Percentiles rank a stretch among this genome's conserved stretches.
Evolutionary conservation across 2,113 vertebrate genomes (phyloP).

Genomic region (Pimephales promelas): DNA sequence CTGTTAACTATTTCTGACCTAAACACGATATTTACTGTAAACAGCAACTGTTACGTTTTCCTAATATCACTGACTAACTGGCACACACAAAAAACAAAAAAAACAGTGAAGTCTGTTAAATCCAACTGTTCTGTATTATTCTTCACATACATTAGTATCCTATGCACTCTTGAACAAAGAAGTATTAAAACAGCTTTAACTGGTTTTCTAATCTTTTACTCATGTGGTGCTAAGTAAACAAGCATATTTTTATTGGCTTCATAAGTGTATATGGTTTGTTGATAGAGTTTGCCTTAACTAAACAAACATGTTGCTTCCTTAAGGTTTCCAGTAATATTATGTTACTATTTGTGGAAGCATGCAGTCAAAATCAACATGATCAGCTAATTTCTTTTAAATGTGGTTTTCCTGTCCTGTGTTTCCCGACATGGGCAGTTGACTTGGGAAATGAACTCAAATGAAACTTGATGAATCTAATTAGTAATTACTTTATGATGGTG

Average conservation of each 20-base stretch:
- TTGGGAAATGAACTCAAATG: not conserved
- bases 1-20: not conserved
- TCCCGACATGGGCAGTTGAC: not conserved
- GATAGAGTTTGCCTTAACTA: not conserved
- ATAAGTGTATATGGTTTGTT: not conserved
- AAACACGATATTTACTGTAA: slow-evolving; percentile 30
- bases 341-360: not conserved
- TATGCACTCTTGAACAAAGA: not conserved
- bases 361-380: not conserved
- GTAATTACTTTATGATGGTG: not conserved
- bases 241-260: not conserved
- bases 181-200: not conserved
- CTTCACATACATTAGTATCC: not conserved
- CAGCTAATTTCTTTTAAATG: not conserved
- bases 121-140: not conserved
- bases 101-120: not conserved
- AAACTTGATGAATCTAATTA: not conserved
- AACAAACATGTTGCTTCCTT: not conserved
- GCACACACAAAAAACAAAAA: not conserved
- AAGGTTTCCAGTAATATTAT: not conserved
- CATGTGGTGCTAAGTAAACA: not conserved
- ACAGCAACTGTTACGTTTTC: not conserved
- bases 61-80: not conserved
- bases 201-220: not conserved
- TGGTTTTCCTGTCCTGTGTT: not conserved